Base-by-base conservation (phyloP, 2,113 vertebrate species). In the Reinhardtius hippoglossoides region DNA sequence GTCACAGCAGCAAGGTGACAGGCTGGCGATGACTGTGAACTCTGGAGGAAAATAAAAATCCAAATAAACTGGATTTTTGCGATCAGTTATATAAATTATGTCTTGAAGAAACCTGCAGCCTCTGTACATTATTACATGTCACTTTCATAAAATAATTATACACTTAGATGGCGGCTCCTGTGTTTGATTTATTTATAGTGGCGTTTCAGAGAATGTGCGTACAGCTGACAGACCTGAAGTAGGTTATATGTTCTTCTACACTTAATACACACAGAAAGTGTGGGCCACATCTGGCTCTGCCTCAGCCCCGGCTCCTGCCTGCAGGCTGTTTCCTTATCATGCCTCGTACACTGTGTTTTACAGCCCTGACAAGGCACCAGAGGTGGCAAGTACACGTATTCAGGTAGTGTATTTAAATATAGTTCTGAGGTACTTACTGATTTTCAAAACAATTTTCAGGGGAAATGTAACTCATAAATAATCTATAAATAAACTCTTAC, bases 191-290 rank as follows among this genome's bases (percentile, higher is more conserved):
- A 87, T 89, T 86, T 48, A 81, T 84, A 24, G 74, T 67, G 82
- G 71, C 73, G 59, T 83, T 83, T 75, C 66, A 68, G 71, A 80
- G 58, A 73, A 76, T 58, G 71, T 87, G 71, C 79, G 57, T 76
- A 81, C 77, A 85, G 85, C 83, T 89, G 88, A 85, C 85, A 87
- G 71, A 85, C 83, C 83, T 86, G 78, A 91, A 88, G 85, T 89
- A 88, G 87, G 88, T 89, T 90, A 84, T 77, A 44, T 87, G 73
- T 78, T 50, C 77, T 80, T 74, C 55, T 75, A 76, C 68, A 74
- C 63, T 78, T 84, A 83, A 90, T 76, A 76, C 81, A 87, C 48
- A 68, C 69, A 86, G 87, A 88, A 87, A 71, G 72, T 83, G 67
- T 9, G 15, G 78, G 88, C 0, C 87, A 74, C 89, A 91, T 89